phyloP scores from a whole-genome alignment of 2,888 invertebrate species.

The Chloroclystis v-ata region DNA sequence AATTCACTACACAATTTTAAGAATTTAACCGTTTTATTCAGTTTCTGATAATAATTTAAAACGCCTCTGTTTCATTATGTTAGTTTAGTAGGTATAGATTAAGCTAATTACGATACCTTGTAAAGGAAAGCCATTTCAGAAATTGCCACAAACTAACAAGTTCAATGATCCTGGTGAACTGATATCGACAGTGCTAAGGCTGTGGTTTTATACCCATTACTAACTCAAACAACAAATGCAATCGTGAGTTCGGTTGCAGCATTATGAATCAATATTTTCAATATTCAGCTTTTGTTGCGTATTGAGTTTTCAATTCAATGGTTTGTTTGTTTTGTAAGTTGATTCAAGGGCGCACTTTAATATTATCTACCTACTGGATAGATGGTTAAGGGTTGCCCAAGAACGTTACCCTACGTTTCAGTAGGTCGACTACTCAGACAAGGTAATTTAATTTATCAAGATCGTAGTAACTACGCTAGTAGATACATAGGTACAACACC shows the following conservation, averaged over 20 bases:
- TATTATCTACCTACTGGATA: background rate
- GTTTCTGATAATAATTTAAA: too few relatives aligned
- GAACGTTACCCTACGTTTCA: background rate
- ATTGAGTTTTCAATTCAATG: conserved; percentile 30
- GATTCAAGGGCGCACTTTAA: conserved; percentile 7
- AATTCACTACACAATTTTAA: too few relatives aligned
- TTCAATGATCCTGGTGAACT: conserved; percentile 55
- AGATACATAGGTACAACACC: too few relatives aligned
- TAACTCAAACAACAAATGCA: conserved; percentile 59
- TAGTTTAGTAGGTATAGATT: too few relatives aligned
- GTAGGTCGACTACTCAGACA: too few relatives aligned
- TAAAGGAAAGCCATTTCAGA: conserved; percentile 58
- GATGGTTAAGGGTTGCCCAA: background rate
- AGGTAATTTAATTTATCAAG: too few relatives aligned
- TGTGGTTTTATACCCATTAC: conserved; percentile 66
- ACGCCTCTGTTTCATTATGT: too few relatives aligned
- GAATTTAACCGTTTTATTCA: too few relatives aligned
- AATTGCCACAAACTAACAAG: conserved; percentile 29
- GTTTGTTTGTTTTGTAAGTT: conserved; percentile 16
- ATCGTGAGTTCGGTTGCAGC: conserved; percentile 65
- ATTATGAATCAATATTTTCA: conserved; percentile 75
- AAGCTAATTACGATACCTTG: conserved; percentile 50
- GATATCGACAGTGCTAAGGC: conserved; percentile 42
- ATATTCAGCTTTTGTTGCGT: conserved; percentile 66
- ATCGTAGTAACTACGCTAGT: too few relatives aligned